Evolutionary conservation across 2,113 vertebrate species (phyloP).

Genomic region (Heteronetta atricapilla): DNA sequence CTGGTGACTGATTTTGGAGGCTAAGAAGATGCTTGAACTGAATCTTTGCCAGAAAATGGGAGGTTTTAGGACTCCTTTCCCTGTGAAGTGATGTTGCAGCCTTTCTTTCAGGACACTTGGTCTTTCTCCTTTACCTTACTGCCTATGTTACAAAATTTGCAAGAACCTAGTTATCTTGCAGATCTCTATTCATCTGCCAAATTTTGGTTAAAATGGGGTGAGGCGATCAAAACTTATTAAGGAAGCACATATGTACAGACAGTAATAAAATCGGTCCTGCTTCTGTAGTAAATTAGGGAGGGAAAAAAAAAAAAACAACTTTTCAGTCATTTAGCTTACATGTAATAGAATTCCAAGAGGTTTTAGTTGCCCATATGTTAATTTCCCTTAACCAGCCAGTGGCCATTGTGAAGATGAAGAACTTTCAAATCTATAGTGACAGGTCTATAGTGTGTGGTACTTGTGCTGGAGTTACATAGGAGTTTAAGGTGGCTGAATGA

Average conservation of each 20-base stretch:
- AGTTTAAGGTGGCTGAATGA: background rate
- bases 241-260: fast-evolving
- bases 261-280: background rate
- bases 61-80: background rate
- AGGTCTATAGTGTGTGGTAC: background rate
- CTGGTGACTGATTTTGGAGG: background rate
- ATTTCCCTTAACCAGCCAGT: background rate
- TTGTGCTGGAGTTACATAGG: background rate
- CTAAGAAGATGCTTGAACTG: background rate
- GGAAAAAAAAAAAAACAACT: fast-evolving
- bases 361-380: background rate
- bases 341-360: background rate
- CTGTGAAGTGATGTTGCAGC: background rate
- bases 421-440: background rate
- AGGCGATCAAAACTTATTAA: background rate
- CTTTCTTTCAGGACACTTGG: background rate
- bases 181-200: background rate
- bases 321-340: background rate
- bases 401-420: background rate
- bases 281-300: background rate
- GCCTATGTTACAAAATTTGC: background rate
- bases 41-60: background rate
- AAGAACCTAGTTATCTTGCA: background rate
- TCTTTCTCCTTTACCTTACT: background rate
- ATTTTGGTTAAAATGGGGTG: background rate